Base-by-base conservation (phyloP, 2,113 vertebrate genomes). In the Mohoua ochrocephala region DNA sequence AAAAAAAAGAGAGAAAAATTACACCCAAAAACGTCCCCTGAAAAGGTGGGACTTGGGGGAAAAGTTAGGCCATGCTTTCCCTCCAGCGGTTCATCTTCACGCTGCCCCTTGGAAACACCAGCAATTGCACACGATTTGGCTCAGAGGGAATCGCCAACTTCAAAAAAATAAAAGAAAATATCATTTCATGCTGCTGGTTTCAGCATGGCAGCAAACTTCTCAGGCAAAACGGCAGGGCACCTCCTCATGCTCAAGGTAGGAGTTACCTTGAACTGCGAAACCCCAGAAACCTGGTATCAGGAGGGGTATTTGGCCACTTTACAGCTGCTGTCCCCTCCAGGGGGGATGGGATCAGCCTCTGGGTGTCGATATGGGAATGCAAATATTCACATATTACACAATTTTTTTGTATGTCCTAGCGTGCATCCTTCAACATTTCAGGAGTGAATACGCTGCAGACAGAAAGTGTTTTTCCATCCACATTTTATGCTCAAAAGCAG, bases 401-500 rank as follows among this genome's bases (percentile, higher is more conserved):
- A 12, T 31, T 67, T 59, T 37, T 53, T 50, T 11, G 0, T 56
- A 63, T 2, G 11, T 64, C 81, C 49, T 41, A 78, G 35, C 0
- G 2, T 3, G 5, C 84, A 83, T 65, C 87, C 74, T 76, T 94
- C 69, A 61, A 21, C 5, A 2, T 35, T 75, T 76, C 0, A 0
- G 87, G 87, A 92, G 70, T 42, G 70, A 82, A 84, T 22, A 35
- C 0, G 0, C 41, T 39, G 45, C 47, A 19, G 70, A 90, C 4
- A n/a, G 57, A 56, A 82, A 31, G n/a, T 37, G 35, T 30, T 84
- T 90, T 71, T 76, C 84, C 31, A 4, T 60, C 80, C 56, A 50
- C 7, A 2, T 78, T 91, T 56, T 67, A 77, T 33, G 33, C 56
- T 87, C 63, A 90, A 61, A 88, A 96, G 89, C 70, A 89, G 87